These are phyloP conservation scores for Podargus strigoides DNA, from an alignment of 2,797 vertebrate genomes.

Conservation along the genomic window DNA sequence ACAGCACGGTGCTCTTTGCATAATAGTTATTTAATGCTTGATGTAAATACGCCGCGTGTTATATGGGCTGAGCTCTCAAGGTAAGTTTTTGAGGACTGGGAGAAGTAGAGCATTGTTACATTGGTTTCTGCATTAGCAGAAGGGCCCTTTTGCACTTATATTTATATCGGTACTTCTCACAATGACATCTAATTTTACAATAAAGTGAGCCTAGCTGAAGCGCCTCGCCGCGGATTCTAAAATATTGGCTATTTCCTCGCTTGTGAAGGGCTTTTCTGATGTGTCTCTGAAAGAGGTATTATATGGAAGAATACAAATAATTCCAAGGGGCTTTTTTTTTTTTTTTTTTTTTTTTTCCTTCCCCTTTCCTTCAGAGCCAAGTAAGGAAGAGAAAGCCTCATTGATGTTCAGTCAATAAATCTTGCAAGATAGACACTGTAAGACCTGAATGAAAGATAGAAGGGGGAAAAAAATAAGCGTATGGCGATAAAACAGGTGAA, in stretches of 20 bases:
- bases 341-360: background rate
- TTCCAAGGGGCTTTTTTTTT: conserved; percentile 23
- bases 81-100: conserved; percentile 49
- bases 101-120: conserved; percentile 66
- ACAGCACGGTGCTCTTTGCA: conserved; percentile 51
- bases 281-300: conserved; percentile 60
- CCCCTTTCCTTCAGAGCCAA: background rate
- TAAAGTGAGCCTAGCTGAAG: conserved; percentile 70
- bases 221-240: conserved; percentile 63
- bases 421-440: background rate
- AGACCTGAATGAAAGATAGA: background rate
- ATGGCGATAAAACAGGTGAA: background rate
- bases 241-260: conserved; percentile 73
- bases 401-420: conserved; percentile 38
- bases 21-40: conserved; percentile 75
- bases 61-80: conserved; percentile 56
- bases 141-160: conserved; percentile 69
- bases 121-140: conserved; percentile 66
- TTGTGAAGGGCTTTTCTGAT: conserved; percentile 72
- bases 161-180: conserved; percentile 74
- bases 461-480: background rate
- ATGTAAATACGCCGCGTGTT: conserved; percentile 67
- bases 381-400: conserved; percentile 34
- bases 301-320: conserved; percentile 67
- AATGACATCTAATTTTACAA: conserved; percentile 76